These are phyloP conservation scores for Teleiodes luculella DNA, from an alignment of 2,888 invertebrate species.

Conservation along the genomic window DNA sequence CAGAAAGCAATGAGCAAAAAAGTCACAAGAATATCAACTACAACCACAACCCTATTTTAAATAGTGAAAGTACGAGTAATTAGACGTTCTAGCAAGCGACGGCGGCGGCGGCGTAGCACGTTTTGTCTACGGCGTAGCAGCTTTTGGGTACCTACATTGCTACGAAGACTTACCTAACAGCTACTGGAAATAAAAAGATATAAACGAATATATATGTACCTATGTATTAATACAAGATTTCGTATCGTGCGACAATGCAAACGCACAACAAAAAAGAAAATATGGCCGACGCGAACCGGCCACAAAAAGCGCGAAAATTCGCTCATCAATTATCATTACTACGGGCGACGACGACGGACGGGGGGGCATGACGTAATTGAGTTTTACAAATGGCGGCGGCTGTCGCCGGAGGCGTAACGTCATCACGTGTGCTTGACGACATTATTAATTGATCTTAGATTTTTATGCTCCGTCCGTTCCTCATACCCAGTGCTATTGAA, in stretches of 20 bases:
- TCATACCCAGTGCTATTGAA: too few species aligned
- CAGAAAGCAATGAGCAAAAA: too few species aligned
- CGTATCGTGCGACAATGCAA: constrained; percentile 33
- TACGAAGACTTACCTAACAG: neutral
- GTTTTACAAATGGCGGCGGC: constrained; percentile 73
- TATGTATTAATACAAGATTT: too few species aligned
- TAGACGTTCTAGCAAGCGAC: too few species aligned
- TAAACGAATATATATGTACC: too few species aligned
- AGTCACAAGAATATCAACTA: too few species aligned
- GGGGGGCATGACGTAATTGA: constrained; percentile 60
- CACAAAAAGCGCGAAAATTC: constrained; percentile 78
- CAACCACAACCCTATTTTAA: too few species aligned
- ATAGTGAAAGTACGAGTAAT: too few species aligned
- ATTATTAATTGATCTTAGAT: constrained; percentile 4
- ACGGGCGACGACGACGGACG: constrained; percentile 50
- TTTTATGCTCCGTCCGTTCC: neutral
- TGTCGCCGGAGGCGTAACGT: constrained; percentile 44
- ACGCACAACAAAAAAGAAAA: constrained; percentile 54
- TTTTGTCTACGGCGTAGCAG: too few species aligned
- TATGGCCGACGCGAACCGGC: constrained; percentile 67
- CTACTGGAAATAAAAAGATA: too few species aligned
- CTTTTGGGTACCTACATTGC: too few species aligned
- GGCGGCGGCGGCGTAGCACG: too few species aligned
- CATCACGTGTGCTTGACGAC: constrained; percentile 16
- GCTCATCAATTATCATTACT: constrained; percentile 78